Base-by-base conservation (phyloP, 2,113 vertebrate genomes). In the Antechinus stuartii region DNA sequence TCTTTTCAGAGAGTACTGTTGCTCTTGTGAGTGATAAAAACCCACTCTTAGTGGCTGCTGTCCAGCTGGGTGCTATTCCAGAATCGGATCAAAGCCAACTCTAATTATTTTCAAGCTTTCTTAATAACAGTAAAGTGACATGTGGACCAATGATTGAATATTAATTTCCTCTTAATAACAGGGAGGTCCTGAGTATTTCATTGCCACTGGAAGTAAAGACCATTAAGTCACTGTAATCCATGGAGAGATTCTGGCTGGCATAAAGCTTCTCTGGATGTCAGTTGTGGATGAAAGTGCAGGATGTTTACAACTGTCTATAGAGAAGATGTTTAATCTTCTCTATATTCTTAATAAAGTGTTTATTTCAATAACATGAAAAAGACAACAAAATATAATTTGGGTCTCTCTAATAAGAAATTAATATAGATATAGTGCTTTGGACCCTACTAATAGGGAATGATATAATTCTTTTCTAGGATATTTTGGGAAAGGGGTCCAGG, bases 41-140 rank as follows among this genome's bases (percentile, higher is more conserved):
- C 84, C 91, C 92, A 8, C 26, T 90, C 95, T 93, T 61, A 47
- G 1, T 96, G 96, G 95, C 96, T 92, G 2, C 42, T 94, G 94
- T 96, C 97, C 98, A 98, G 95, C 90, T 96, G 96, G 95, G 94
- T 94, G 49, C 94, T 91, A 55, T 96, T 96, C 96, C 89, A 93
- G 92, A 92, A 55, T n/a, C 46, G 4, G 25, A 50, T 96, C 61
- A 94, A 94, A 96, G 97, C 96, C 97, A 98, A 94, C 56, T 92
- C 94, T 95, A 97, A 97, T 98, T 96, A 97, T 94, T 49, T 93
- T 95, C 94, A 53, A 93, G 61, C n/a, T 94, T 96, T 95, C 95
- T 93, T 96, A 97, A 96, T 96, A 95, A 94, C 90, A 97, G 94
- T 97, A 91, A 96, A 97, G 54, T 94, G 92, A 95, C 95, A 94